Conservation (phyloP, 2,888 invertebrate species). For the Boloria euphrosyne region DNA sequence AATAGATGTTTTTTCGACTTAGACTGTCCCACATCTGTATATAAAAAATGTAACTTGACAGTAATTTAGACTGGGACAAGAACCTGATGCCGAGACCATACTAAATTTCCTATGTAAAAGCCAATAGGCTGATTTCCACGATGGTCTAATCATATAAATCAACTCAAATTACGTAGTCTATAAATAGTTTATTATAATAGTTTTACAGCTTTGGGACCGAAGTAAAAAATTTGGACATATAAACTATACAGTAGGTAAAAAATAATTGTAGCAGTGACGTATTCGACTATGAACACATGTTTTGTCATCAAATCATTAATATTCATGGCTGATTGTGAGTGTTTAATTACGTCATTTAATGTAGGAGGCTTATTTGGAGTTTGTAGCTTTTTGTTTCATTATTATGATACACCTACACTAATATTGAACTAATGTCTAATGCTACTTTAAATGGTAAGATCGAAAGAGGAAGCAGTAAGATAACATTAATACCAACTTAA, state of each 20-base stretch:
- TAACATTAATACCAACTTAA: not conserved
- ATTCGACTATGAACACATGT: slow-evolving; percentile 14
- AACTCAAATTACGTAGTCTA: too few species aligned
- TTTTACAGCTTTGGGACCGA: too few species aligned
- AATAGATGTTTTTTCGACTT: too few species aligned
- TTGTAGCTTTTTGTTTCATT: slow-evolving; percentile 3
- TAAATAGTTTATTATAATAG: too few species aligned
- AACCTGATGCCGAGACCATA: too few species aligned
- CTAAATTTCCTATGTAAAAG: too few species aligned
- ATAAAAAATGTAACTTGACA: too few species aligned
- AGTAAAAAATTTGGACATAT: not conserved
- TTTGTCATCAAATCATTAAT: slow-evolving; percentile 10
- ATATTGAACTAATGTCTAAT: slow-evolving; percentile 3
- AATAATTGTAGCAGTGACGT: slow-evolving; percentile 16
- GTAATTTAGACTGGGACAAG: too few species aligned
- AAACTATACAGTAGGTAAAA: slow-evolving; percentile 1
- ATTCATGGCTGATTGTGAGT: slow-evolving; percentile 8
- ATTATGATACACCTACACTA: slow-evolving; percentile 9
- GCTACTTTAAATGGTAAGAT: slow-evolving; percentile 14
- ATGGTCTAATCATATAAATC: too few species aligned
- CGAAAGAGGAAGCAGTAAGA: not conserved
- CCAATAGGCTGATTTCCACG: too few species aligned
- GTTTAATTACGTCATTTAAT: slow-evolving; percentile 3
- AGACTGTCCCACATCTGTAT: too few species aligned
- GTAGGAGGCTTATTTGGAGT: slow-evolving; percentile 14